These are phyloP conservation scores for Hafferia zeledoni DNA, from an alignment of 2,797 vertebrate genomes.

Conservation along the genomic window DNA sequence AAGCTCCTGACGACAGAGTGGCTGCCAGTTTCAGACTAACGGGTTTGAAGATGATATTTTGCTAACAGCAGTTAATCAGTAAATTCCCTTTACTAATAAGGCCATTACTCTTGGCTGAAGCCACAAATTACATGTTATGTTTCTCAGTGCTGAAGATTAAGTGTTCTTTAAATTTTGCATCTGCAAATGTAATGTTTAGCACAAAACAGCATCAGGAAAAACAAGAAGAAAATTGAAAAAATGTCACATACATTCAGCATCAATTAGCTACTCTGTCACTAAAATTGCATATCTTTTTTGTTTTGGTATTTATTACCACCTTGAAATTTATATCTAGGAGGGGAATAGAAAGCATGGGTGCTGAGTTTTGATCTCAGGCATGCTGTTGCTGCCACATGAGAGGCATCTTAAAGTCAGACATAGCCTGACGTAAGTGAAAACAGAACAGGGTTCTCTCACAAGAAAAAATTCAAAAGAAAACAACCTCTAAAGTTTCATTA, in stretches of 20 bases:
- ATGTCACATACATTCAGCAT: slow-evolving; percentile 30
- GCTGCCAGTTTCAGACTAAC: slow-evolving; percentile 65
- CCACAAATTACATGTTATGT: slow-evolving; percentile 69
- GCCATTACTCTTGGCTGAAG: slow-evolving; percentile 75
- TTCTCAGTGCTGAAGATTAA: slow-evolving; percentile 64
- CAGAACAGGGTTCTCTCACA: background rate
- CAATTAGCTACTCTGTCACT: slow-evolving; percentile 36
- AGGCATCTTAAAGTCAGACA: background rate
- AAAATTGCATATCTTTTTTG: slow-evolving; percentile 25
- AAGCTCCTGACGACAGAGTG: slow-evolving; percentile 28
- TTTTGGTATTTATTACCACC: background rate
- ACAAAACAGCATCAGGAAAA: slow-evolving; percentile 47
- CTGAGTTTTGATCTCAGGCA: background rate
- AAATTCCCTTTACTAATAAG: slow-evolving; percentile 78
- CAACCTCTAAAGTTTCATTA: background rate
- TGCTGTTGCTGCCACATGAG: background rate
- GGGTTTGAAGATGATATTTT: slow-evolving; percentile 72
- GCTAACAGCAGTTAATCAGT: slow-evolving; percentile 77
- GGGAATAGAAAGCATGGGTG: background rate
- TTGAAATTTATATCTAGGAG: slow-evolving; percentile 11
- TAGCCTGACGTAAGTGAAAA: background rate
- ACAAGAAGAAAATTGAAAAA: slow-evolving; percentile 56
- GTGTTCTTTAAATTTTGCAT: slow-evolving; percentile 62
- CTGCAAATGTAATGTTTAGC: slow-evolving; percentile 55
- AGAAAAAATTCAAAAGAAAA: slow-evolving; percentile 14